phyloP scores from a whole-genome alignment of 1,140 invertebrate genomes.

The Muscidifurax raptorellus region DNA sequence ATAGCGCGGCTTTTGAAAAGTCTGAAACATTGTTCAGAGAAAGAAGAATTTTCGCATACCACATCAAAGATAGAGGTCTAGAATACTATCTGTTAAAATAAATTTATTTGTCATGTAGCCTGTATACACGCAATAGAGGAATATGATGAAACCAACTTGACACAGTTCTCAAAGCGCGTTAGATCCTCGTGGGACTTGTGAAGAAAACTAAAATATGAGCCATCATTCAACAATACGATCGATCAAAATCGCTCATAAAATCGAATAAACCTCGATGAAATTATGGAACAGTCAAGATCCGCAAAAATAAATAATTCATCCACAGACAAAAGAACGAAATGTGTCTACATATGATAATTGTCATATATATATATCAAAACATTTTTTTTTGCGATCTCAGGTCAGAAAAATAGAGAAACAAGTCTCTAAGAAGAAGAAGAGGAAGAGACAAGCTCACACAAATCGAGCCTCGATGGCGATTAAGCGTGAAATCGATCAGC shows the following conservation, averaged over 20 bases:
- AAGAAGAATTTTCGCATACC: not conserved
- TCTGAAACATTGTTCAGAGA: not conserved
- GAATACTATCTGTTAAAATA: not conserved
- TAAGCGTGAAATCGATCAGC: slow-evolving; percentile 62
- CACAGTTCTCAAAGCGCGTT: not conserved
- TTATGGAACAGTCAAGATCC: no score
- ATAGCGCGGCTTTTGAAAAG: not conserved
- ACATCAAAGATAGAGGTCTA: not conserved
- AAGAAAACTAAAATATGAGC: not conserved
- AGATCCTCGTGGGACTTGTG: not conserved
- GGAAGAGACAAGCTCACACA: not conserved
- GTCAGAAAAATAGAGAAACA: slow-evolving; percentile 47
- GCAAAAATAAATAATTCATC: slow-evolving; percentile 21
- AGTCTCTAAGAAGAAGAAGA: not conserved
- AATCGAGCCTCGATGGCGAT: slow-evolving; percentile 47
- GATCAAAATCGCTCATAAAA: not conserved
- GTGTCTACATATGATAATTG: no score
- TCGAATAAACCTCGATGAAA: not conserved
- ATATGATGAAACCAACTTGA: no score
- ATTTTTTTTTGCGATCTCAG: slow-evolving; percentile 1
- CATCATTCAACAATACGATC: not conserved
- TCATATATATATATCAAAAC: no score
- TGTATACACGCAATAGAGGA: no score
- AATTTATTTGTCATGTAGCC: not conserved
- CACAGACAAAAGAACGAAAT: not conserved